Evolutionary conservation across 2,113 vertebrate species (phyloP).

Genomic region (Crotophaga sulcirostris): DNA sequence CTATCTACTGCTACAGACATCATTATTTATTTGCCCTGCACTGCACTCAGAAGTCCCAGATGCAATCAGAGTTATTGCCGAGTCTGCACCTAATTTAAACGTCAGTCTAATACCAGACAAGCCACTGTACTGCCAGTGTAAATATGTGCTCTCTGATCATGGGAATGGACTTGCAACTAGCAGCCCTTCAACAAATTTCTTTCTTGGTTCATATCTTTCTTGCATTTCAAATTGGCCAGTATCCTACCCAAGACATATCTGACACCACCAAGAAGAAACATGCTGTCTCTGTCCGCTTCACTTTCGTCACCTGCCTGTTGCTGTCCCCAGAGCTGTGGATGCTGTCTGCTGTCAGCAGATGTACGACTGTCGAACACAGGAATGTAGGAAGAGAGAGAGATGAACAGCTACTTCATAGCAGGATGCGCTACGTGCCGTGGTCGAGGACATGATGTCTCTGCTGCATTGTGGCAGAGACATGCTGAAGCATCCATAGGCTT

Average conservation of each 20-base stretch:
- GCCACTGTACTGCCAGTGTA: not conserved
- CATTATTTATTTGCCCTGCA: conserved; percentile 48
- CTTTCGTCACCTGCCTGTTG: not conserved
- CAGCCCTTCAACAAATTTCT: not conserved
- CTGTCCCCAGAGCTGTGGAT: not conserved
- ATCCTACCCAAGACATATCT: not conserved
- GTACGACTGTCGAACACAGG: not conserved
- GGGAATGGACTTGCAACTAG: not conserved
- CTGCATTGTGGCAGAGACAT: not conserved
- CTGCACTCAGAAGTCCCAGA: conserved; percentile 27
- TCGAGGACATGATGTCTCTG: not conserved
- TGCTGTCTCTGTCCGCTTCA: not conserved
- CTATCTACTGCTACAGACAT: conserved; percentile 7
- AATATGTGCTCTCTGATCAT: conserved; percentile 11
- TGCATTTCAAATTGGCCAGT: not conserved
- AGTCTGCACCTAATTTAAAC: conserved; percentile 45
- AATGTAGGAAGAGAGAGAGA: not conserved
- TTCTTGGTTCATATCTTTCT: not conserved
- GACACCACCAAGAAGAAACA: not conserved
- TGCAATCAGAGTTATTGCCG: conserved; percentile 10
- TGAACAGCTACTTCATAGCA: not conserved
- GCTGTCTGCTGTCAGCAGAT: not conserved
- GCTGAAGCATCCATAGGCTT: not conserved
- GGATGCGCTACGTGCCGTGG: not conserved
- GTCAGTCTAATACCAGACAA: not conserved